phyloP scores from a whole-genome alignment of 2,113 vertebrate genomes.

The Triplophysa dalaica region DNA sequence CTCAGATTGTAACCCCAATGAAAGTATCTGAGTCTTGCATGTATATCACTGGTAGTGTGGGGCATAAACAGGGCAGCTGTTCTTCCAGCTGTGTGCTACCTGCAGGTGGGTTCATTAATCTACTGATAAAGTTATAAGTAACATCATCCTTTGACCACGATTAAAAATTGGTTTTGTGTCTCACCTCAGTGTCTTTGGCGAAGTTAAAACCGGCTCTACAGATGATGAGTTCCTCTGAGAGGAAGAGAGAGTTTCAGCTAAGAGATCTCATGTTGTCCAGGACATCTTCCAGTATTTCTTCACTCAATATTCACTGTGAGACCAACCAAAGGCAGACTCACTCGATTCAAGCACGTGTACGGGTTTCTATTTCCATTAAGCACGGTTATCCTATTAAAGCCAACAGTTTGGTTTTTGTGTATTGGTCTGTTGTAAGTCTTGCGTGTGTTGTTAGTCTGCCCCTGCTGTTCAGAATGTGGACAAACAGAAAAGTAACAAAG shows the following conservation, averaged over 20 bases:
- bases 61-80: conserved; percentile 49
- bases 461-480: conserved; percentile 9
- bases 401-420: not conserved
- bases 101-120: conserved; percentile 59
- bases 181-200: conserved; percentile 63
- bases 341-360: not conserved
- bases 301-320: conserved; percentile 19
- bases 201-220: conserved; percentile 77
- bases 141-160: not conserved
- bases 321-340: conserved; percentile 56
- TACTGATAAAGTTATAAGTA: not conserved
- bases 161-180: conserved; percentile 55
- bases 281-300: conserved; percentile 32
- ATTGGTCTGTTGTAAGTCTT: not conserved
- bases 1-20: conserved; percentile 71
- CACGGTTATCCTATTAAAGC: not conserved
- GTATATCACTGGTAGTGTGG: conserved; percentile 66
- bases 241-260: conserved; percentile 37
- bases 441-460: conserved; percentile 15
- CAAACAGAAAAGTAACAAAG: not conserved
- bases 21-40: conserved; percentile 85
- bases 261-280: conserved; percentile 53
- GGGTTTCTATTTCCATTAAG: not conserved
- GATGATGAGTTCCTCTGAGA: conserved; percentile 71
- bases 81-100: conserved; percentile 53